Evolutionary conservation across 2,797 vertebrate genomes (phyloP), one percentile per base, ranked within the genome.

Genomic region (Carduelis carduelis): DNA sequence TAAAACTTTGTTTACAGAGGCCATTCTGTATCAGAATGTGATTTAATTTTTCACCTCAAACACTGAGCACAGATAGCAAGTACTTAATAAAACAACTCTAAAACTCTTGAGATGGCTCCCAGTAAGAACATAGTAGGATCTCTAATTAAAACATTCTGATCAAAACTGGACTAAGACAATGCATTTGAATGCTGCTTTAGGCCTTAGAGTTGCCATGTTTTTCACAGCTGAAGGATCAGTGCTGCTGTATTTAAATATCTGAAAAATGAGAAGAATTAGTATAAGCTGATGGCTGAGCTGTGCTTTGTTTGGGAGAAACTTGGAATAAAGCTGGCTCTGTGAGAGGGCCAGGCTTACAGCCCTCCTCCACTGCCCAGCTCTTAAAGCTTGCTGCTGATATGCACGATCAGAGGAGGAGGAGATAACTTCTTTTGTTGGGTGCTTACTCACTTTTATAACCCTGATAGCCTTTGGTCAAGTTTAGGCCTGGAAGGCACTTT

Each of bases 211-310:
- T 68, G 35, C 41, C 13, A 2, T 49, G 24, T 65, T 93, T 93
- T 83, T 63, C 32, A 59, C 35, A 32, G 56, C 52, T 89, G 22
- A 68, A 68, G 63, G 53, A 83, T 52, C 60, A 27, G 27, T 66
- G 27, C 11, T 55, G 84, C 20, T 74, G 2, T 66, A 66, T 77
- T 90, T 76, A 88, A 68, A 32, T 61, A 44, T 68, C 64, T 75
- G 65, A 96, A 94, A 87, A 93, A 90, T 69, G 53, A 81, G 80
- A 89, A 49, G 80, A 94, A 86, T 81, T 74, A 82, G 16, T 50
- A 2, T 75, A 78, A 86, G 41, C 49, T 0, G 1, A 5, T 83
- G 72, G 32, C 60, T 81, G 86, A 83, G 64, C 53, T 43, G 52
- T 57, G 43, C 61, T 77, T 83, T 2, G 3, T 76, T 89, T 64